phyloP scores from a whole-genome alignment of 2,888 invertebrate species.

The Mallateleia sp. region DNA sequence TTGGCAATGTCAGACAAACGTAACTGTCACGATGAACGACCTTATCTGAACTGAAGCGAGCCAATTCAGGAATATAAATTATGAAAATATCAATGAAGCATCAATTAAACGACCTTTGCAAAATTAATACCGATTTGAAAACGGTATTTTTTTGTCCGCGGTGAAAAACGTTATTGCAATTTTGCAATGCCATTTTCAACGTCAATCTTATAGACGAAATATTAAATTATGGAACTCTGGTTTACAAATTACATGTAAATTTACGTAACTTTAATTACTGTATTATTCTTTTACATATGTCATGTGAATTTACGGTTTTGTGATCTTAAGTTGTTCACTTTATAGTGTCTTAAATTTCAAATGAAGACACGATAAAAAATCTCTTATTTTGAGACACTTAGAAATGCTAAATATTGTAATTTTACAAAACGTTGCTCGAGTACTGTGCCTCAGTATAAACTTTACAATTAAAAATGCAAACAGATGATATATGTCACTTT shows the following conservation, averaged over 20 bases:
- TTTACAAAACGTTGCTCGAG: not conserved
- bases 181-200: not conserved
- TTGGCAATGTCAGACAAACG: constrained; percentile 69
- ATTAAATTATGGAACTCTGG: not conserved
- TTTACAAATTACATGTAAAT: not conserved
- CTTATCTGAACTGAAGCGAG: constrained; percentile 69
- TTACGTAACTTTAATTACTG: not conserved
- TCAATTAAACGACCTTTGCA: constrained; percentile 69
- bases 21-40: constrained; percentile 69
- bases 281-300: not conserved
- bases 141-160: not conserved
- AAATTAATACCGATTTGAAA: constrained; percentile 16
- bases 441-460: not conserved
- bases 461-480: constrained; percentile 16
- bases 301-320: too few species aligned
- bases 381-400: too few species aligned
- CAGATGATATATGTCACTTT: not conserved
- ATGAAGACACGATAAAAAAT: too few species aligned
- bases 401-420: too few species aligned
- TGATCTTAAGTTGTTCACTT: too few species aligned
- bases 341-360: too few species aligned
- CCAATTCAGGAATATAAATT: constrained; percentile 68
- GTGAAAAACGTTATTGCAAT: constrained; percentile 8
- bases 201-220: not conserved
- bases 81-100: constrained; percentile 68